These are phyloP conservation scores for Tachystola acroxantha DNA, from an alignment of 2,888 invertebrate species.

Conservation along the genomic window DNA sequence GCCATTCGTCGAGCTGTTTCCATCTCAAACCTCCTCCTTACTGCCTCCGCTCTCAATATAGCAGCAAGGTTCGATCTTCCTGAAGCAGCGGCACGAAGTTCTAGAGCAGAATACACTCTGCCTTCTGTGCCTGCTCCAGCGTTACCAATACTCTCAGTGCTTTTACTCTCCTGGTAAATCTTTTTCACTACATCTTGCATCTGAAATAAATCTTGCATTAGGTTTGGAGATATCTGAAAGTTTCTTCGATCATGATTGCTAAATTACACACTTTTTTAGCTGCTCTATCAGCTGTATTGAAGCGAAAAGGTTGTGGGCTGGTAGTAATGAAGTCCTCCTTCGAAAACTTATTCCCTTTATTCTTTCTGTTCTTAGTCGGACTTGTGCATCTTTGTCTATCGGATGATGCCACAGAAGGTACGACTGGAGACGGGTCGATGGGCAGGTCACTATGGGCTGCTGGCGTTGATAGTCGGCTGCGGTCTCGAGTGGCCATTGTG, in stretches of 20 bases:
- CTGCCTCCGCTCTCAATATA: constrained; percentile 80
- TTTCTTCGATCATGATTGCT: not conserved
- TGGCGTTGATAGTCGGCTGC: constrained; percentile 63
- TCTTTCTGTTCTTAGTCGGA: constrained; percentile 47
- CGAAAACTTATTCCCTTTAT: constrained; percentile 40
- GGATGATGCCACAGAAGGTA: constrained; percentile 49
- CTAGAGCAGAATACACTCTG: constrained; percentile 66
- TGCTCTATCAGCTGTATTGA: constrained; percentile 70
- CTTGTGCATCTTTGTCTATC: constrained; percentile 48
- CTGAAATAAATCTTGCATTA: constrained; percentile 29
- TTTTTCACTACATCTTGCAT: constrained; percentile 58
- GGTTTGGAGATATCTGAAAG: not conserved
- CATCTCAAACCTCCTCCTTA: constrained; percentile 79
- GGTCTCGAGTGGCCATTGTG: constrained; percentile 82
- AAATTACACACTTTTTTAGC: constrained; percentile 48
- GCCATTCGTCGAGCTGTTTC: constrained; percentile 79
- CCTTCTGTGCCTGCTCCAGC: constrained; percentile 42
- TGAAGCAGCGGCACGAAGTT: constrained; percentile 52
- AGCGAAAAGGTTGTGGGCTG: constrained; percentile 71
- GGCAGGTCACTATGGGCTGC: constrained; percentile 69
- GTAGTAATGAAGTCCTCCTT: constrained; percentile 73
- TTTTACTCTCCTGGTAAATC: constrained; percentile 55
- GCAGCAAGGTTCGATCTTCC: constrained; percentile 82
- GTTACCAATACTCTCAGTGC: constrained; percentile 37
- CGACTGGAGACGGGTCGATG: constrained; percentile 60